phyloP scores from a whole-genome alignment of 2,113 vertebrate genomes.

The Verasper variegatus region DNA sequence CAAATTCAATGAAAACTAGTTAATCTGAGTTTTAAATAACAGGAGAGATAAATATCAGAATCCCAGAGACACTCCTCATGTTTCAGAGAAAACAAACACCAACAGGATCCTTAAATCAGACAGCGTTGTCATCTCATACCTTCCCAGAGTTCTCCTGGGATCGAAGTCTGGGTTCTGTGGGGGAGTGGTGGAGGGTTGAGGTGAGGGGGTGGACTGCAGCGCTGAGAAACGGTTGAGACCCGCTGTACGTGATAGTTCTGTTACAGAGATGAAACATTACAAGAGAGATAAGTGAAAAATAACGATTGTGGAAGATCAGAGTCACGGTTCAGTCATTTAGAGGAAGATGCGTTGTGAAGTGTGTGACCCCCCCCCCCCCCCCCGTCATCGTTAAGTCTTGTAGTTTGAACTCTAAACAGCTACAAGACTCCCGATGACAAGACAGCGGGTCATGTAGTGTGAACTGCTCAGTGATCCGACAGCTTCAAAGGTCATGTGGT shows the following conservation, averaged over 20 bases:
- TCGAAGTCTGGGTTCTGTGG: constrained; percentile 87
- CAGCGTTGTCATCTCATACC: constrained; percentile 75
- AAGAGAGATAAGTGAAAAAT: background rate
- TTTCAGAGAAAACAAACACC: background rate
- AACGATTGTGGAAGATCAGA: background rate
- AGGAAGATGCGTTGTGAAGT: too few relatives aligned
- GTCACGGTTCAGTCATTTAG: too few relatives aligned
- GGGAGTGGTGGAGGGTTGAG: constrained; percentile 82
- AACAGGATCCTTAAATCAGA: background rate
- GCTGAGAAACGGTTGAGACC: constrained; percentile 95
- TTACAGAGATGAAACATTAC: background rate
- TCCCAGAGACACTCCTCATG: too few relatives aligned
- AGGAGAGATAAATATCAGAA: too few relatives aligned
- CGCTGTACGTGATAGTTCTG: constrained; percentile 90
- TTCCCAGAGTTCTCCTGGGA: constrained; percentile 88
- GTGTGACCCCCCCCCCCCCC: too few relatives aligned
- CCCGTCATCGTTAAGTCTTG: too few relatives aligned
- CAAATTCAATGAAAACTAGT: background rate
- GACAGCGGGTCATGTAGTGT: too few relatives aligned
- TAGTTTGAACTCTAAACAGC: too few relatives aligned
- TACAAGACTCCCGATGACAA: too few relatives aligned
- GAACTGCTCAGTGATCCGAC: too few relatives aligned
- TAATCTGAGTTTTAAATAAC: too few relatives aligned
- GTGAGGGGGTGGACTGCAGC: constrained; percentile 84
- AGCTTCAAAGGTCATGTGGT: background rate